Conservation (phyloP, 2,113 vertebrate species). For the Pedetes capensis region DNA sequence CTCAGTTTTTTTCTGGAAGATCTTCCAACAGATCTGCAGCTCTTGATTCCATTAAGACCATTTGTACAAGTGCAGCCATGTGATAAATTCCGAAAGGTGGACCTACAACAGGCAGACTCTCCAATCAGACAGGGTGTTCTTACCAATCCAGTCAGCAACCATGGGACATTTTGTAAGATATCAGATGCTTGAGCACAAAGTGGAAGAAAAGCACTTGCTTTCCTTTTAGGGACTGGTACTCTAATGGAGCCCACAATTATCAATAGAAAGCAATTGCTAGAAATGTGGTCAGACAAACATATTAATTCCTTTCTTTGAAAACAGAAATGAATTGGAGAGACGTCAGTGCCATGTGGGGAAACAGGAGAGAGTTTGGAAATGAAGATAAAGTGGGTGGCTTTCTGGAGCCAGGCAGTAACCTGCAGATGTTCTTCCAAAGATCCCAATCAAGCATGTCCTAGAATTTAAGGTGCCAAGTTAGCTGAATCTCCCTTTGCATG, state of each 20-base stretch:
- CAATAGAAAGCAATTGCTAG: background rate
- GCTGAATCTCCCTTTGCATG: background rate
- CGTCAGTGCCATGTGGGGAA: background rate
- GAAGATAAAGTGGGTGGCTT: background rate
- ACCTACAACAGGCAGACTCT: background rate
- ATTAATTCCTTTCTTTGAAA: background rate
- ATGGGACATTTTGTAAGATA: background rate
- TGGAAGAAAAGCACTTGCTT: background rate
- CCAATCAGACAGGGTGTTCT: background rate
- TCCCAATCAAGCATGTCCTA: background rate
- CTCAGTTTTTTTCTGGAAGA: background rate
- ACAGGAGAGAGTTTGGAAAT: background rate
- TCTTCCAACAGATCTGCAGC: background rate
- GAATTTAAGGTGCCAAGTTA: background rate
- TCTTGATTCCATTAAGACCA: background rate
- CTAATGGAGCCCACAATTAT: background rate
- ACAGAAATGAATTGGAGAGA: background rate
- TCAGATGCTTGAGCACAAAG: slow-evolving; percentile 7
- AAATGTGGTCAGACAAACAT: background rate
- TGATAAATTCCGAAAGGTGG: background rate
- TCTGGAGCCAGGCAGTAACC: fast-evolving
- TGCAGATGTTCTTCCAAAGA: background rate
- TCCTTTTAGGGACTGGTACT: background rate
- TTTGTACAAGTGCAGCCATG: background rate
- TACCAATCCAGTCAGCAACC: background rate